These are phyloP conservation scores for Cephalotes varians DNA, from an alignment of 2,888 invertebrate species.

Conservation along the genomic window DNA sequence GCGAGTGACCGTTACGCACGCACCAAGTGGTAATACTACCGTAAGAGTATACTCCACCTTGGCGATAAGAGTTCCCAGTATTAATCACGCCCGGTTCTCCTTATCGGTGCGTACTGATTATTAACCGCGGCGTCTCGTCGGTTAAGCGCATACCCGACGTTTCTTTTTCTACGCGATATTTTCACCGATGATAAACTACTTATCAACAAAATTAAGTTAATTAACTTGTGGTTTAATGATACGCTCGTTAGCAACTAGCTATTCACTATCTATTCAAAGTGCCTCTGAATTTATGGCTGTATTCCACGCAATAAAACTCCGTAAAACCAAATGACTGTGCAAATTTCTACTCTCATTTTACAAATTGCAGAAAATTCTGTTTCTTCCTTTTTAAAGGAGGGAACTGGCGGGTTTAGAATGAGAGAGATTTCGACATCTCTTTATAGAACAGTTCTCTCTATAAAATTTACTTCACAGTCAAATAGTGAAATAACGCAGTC, in stretches of 20 bases:
- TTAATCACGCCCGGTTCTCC: constrained; percentile 63
- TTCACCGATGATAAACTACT: constrained; percentile 24
- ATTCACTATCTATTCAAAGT: background rate
- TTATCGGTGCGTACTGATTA: constrained; percentile 65
- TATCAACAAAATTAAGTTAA: constrained; percentile 41
- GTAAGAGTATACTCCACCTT: constrained; percentile 56
- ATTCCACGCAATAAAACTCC: constrained; percentile 4
- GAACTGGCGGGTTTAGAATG: background rate
- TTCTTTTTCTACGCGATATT: background rate
- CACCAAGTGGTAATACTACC: constrained; percentile 47
- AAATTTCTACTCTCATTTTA: background rate
- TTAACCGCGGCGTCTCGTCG: constrained; percentile 50
- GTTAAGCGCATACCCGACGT: constrained; percentile 18
- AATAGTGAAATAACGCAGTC: constrained; percentile 15
- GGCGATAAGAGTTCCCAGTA: constrained; percentile 65
- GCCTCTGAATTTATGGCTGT: background rate
- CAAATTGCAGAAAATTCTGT: background rate
- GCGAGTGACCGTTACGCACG: constrained; percentile 38
- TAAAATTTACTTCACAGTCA: background rate
- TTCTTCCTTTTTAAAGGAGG: background rate
- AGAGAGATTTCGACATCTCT: background rate
- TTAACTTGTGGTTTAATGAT: constrained; percentile 16
- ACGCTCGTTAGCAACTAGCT: background rate
- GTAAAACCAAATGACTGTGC: background rate
- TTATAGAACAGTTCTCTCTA: background rate